Conservation (phyloP, 2,113 vertebrate species). For the Anoplopoma fimbria region DNA sequence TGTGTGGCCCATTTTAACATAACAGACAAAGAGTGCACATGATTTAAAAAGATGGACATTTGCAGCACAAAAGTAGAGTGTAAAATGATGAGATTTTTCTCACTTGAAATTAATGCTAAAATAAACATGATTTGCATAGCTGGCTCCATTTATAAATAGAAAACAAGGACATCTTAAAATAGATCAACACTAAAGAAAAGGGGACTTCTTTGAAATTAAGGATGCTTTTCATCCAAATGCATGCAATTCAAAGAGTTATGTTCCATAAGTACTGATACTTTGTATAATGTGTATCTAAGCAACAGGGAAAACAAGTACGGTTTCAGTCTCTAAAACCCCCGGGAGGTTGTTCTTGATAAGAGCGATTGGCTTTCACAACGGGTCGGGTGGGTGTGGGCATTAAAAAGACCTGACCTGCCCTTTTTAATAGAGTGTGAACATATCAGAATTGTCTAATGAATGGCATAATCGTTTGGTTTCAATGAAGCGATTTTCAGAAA, state of each 20-base stretch:
- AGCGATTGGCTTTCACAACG: not conserved
- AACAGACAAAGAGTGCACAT: not conserved
- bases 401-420: not conserved
- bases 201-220: not conserved
- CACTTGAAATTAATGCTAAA: not conserved
- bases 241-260: not conserved
- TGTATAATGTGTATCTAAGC: too few relatives aligned
- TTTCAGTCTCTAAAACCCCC: too few relatives aligned
- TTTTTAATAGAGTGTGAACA: not conserved
- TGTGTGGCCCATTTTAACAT: not conserved
- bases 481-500: not conserved
- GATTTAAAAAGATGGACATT: not conserved
- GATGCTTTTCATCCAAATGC: not conserved
- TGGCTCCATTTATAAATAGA: not conserved
- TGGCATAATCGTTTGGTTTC: not conserved
- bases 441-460: not conserved
- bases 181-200: not conserved
- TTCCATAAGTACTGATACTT: not conserved
- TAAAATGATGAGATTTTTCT: not conserved
- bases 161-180: slow-evolving; percentile 6
- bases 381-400: too few relatives aligned
- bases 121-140: slow-evolving; percentile 23
- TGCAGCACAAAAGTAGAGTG: not conserved
- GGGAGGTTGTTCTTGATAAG: not conserved
- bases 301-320: not conserved